Evolutionary conservation across 2,113 vertebrate species (phyloP), one percentile per base, ranked within the genome.

Genomic region (Furnarius figulus): DNA sequence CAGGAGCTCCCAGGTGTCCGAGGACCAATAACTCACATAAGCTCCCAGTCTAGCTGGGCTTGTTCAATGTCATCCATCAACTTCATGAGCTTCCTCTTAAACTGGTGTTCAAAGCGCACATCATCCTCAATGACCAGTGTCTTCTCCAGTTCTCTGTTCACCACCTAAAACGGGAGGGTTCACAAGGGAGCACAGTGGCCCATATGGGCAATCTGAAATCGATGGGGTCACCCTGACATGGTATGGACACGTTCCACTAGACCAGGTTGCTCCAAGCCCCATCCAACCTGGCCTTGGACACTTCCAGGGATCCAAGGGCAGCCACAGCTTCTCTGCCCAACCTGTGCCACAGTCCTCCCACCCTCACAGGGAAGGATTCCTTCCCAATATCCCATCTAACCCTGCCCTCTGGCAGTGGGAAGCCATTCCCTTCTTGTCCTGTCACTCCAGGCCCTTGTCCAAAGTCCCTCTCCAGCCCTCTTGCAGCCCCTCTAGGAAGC

Each of bases 81-180:
- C 82, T 97, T 98, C 96, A 98, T 90, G 25, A 99, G 96, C 74
- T 98, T 98, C 80, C 97, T 98, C 93, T 98, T 99, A 93, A 99
- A 99, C 95, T 99, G 98, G 93, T 99, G 99, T 88, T 99, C 99
- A 75, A 99, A 99, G 87, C 99, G 98, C 68, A 99, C 99, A 0
- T 99, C 99, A 1, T 99, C 99, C 95, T 99, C 99, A 74, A 99
- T 98, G 23, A 99, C 98, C 2, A 99, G 98, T 0, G 98, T 98
- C 93, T 98, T 98, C 90, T 98, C 96, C 76, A 99, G 97, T 52
- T 98, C 98, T 13, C 90, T 98, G 62, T 98, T 98, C 68, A 99
- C 94, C 81, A 99, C 98, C 99, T 99, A 95, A 11, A 55, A 91
- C 25, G 46, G 12, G 78, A 37, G 55, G 35, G 83, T 47, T 73